phyloP scores from a whole-genome alignment of 2,797 vertebrate genomes.

The Hyperoplus lanceolatus region DNA sequence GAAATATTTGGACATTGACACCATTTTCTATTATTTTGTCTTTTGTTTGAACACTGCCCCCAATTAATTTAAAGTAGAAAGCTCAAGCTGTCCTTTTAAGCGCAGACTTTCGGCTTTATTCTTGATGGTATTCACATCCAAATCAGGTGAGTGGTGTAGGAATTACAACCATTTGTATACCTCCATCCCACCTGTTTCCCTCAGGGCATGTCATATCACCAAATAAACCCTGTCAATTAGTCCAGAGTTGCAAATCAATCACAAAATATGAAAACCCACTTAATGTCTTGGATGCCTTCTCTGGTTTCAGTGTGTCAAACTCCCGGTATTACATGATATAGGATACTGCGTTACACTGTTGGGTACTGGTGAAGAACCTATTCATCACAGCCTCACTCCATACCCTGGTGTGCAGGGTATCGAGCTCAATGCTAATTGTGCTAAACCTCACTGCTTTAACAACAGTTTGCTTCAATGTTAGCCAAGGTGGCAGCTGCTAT shows the following conservation, averaged over 20 bases:
- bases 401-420: background rate
- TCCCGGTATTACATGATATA: background rate
- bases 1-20: slow-evolving; percentile 24
- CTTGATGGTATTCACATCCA: too few species aligned
- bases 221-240: background rate
- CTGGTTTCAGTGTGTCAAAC: background rate
- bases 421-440: background rate
- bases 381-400: background rate
- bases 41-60: slow-evolving; percentile 12
- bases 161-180: too few species aligned
- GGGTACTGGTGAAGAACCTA: background rate
- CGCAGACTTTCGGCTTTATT: too few species aligned
- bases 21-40: background rate
- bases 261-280: background rate
- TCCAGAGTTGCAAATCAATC: background rate
- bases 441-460: background rate
- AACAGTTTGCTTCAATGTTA: background rate
- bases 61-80: too few species aligned
- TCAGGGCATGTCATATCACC: slow-evolving; percentile 8
- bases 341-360: background rate
- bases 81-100: too few species aligned
- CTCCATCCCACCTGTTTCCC: too few species aligned
- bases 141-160: too few species aligned
- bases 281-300: background rate
- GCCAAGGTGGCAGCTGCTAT: background rate